phyloP scores from a whole-genome alignment of 2,113 vertebrate species.

The Orycteropus afer region DNA sequence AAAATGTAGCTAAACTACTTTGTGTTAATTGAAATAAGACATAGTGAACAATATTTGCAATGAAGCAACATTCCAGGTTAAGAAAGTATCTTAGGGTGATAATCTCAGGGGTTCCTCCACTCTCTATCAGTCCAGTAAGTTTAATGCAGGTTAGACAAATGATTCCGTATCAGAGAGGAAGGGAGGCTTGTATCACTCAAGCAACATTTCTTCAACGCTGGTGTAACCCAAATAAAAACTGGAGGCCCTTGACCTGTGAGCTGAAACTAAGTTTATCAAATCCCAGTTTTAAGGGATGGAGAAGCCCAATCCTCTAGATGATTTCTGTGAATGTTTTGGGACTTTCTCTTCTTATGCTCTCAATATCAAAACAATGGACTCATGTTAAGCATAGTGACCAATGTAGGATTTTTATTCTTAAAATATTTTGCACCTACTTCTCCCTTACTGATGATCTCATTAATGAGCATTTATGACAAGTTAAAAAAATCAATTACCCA shows the following conservation, averaged over 20 bases:
- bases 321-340: neutral
- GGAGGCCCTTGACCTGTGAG: neutral
- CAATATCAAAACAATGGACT: neutral
- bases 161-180: no score
- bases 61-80: no score
- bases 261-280: neutral
- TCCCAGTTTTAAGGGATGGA: neutral
- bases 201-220: neutral
- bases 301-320: neutral
- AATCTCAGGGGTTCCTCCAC: no score
- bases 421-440: no score
- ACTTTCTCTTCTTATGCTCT: neutral
- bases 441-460: no score
- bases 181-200: no score
- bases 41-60: neutral
- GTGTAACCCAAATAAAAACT: neutral
- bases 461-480: no score
- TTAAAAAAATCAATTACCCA: no score
- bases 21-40: constrained; percentile 1
- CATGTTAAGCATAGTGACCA: neutral
- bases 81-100: no score
- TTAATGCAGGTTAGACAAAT: no score
- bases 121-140: no score
- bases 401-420: no score
- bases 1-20: neutral